Evolutionary conservation across 1,140 invertebrate species (phyloP).

Genomic region (Centruroides sculpturatus): DNA sequence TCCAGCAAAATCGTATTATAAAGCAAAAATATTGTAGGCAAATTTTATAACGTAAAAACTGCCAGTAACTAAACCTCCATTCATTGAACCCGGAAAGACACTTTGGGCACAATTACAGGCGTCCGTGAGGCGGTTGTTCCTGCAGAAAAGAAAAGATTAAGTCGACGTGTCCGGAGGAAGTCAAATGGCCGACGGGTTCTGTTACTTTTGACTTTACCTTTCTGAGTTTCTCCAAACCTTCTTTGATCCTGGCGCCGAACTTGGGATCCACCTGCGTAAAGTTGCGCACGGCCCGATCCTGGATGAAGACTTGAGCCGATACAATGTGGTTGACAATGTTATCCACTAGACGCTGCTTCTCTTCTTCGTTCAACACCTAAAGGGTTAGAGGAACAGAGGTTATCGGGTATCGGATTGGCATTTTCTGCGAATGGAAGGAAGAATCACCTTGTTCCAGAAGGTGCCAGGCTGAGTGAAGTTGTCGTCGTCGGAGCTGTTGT

Average conservation of each 20-base stretch:
- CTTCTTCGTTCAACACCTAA: slow-evolving; percentile 55
- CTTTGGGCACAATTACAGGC: too few relatives aligned
- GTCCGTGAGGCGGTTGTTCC: too few relatives aligned
- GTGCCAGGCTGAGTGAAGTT: slow-evolving; percentile 68
- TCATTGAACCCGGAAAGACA: too few relatives aligned
- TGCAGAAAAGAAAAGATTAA: too few relatives aligned
- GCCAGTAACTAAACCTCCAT: too few relatives aligned
- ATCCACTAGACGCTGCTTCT: slow-evolving; percentile 49
- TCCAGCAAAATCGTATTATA: too few relatives aligned
- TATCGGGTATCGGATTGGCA: not conserved
- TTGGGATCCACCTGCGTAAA: slow-evolving; percentile 33
- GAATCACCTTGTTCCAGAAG: slow-evolving; percentile 54
- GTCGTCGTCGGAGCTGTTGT: slow-evolving; percentile 71
- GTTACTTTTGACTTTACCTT: too few relatives aligned
- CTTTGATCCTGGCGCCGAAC: slow-evolving; percentile 21
- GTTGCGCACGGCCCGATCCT: slow-evolving; percentile 37
- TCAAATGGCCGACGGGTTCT: too few relatives aligned
- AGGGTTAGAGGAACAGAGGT: not conserved
- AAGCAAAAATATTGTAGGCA: too few relatives aligned
- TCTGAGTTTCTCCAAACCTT: slow-evolving; percentile 1
- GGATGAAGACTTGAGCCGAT: slow-evolving; percentile 66
- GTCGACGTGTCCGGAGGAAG: too few relatives aligned
- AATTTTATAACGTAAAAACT: too few relatives aligned
- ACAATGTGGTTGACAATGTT: slow-evolving; percentile 68
- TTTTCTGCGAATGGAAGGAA: not conserved